Evolutionary conservation across 2,797 vertebrate species (phyloP).

Genomic region (Pangasius macronema): DNA sequence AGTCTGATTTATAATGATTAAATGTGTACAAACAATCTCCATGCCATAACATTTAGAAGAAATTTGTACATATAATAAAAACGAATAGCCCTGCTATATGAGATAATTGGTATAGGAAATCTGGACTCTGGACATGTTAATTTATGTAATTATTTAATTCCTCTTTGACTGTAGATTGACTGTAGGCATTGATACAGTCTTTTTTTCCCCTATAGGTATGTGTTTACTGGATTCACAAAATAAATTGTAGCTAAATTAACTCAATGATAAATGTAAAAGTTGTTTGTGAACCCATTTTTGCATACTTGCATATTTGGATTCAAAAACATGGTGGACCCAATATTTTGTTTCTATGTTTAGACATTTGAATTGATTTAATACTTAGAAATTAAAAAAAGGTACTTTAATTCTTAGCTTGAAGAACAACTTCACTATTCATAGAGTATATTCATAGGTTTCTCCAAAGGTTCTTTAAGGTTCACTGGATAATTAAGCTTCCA

Average conservation of each 20-base stretch:
- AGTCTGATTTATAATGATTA: neutral
- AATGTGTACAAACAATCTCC: neutral
- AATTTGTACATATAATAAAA: neutral
- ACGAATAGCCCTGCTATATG: neutral
- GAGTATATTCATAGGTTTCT: neutral
- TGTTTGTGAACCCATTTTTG: neutral
- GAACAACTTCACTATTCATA: neutral
- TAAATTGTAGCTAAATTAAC: neutral
- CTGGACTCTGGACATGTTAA: neutral
- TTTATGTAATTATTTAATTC: neutral
- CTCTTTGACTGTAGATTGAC: neutral
- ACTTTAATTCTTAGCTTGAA: neutral
- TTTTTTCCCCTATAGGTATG: neutral
- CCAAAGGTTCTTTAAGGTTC: neutral
- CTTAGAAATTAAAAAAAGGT: neutral
- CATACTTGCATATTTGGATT: neutral
- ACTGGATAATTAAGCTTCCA: neutral
- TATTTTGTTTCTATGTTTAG: neutral
- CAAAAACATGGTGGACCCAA: neutral
- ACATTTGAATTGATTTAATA: neutral
- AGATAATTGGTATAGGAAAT: neutral
- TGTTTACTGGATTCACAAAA: neutral
- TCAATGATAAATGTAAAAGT: neutral
- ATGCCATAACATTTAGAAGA: neutral
- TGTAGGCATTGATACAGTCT: neutral